phyloP scores from a whole-genome alignment of 2,888 invertebrate genomes.

The Orthosia cruda region DNA sequence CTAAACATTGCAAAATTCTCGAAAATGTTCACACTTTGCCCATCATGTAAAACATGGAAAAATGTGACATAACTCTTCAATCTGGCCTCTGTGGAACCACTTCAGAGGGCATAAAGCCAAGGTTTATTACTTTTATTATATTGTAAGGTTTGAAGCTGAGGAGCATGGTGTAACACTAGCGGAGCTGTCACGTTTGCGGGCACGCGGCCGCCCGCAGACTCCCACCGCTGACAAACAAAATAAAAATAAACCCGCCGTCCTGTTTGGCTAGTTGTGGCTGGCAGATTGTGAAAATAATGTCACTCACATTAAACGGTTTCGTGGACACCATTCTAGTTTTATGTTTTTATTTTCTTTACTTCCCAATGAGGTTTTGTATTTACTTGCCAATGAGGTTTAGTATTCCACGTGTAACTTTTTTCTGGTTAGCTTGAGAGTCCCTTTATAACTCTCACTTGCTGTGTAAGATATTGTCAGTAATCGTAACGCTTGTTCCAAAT shows the following conservation, averaged over 20 bases:
- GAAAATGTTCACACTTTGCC: background rate
- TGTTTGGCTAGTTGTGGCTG: constrained; percentile 48
- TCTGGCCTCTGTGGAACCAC: background rate
- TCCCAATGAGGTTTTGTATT: background rate
- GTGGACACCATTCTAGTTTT: constrained; percentile 18
- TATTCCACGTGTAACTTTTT: background rate
- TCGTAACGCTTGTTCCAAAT: no score
- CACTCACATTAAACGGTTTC: constrained; percentile 31
- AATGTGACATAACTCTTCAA: constrained; percentile 4
- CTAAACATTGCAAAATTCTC: background rate
- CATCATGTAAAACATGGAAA: background rate
- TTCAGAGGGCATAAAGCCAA: constrained; percentile 12
- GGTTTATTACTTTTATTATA: constrained; percentile 41
- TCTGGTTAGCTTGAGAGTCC: background rate
- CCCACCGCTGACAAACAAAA: constrained; percentile 34
- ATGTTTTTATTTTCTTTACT: constrained; percentile 13
- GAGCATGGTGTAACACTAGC: constrained; percentile 48
- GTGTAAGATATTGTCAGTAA: background rate
- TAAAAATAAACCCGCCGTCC: constrained; percentile 45
- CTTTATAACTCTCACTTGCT: background rate
- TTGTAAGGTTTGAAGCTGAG: constrained; percentile 28
- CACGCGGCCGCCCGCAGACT: constrained; percentile 42
- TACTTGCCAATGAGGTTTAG: background rate
- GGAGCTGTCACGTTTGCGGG: constrained; percentile 45
- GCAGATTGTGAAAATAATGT: constrained; percentile 59